These are phyloP conservation scores for Osmerus mordax DNA, from an alignment of 2,113 vertebrate species.

Conservation along the genomic window DNA sequence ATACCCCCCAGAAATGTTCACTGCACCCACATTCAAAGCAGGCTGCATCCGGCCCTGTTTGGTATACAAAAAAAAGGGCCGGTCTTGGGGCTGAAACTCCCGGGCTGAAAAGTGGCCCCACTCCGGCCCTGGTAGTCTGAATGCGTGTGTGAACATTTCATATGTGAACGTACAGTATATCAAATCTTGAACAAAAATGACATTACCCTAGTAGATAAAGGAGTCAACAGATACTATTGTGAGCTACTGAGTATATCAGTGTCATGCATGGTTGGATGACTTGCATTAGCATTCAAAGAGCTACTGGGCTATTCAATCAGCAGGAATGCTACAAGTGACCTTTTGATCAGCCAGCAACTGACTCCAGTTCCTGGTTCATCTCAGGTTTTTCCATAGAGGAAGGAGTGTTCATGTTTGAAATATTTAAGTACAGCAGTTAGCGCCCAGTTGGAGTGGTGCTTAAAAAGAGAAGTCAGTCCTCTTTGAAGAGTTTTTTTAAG, in stretches of 20 bases:
- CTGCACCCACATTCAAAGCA: no score
- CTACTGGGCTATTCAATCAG: slow-evolving; percentile 31
- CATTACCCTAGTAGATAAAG: not conserved
- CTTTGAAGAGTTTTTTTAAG: slow-evolving; percentile 38
- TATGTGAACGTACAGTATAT: no score
- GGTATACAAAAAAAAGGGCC: no score
- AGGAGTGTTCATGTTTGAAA: no score
- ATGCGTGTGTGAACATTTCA: no score
- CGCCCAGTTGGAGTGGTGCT: slow-evolving; percentile 26
- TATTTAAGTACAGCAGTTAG: slow-evolving; percentile 10
- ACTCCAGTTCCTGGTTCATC: not conserved
- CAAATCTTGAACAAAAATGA: not conserved
- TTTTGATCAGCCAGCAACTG: slow-evolving; percentile 2
- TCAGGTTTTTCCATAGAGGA: not conserved
- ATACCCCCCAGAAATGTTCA: no score
- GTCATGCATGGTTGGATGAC: not conserved
- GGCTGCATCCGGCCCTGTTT: no score
- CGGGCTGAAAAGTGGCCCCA: no score
- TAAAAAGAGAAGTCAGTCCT: slow-evolving; percentile 18
- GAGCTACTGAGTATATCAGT: not conserved
- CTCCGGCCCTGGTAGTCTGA: no score
- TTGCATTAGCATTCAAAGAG: slow-evolving; percentile 31
- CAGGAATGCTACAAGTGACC: not conserved
- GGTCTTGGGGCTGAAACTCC: no score
- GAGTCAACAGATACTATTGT: not conserved